Conservation (phyloP, 2,888 invertebrate genomes). For the Chloroclystis v-ata region DNA sequence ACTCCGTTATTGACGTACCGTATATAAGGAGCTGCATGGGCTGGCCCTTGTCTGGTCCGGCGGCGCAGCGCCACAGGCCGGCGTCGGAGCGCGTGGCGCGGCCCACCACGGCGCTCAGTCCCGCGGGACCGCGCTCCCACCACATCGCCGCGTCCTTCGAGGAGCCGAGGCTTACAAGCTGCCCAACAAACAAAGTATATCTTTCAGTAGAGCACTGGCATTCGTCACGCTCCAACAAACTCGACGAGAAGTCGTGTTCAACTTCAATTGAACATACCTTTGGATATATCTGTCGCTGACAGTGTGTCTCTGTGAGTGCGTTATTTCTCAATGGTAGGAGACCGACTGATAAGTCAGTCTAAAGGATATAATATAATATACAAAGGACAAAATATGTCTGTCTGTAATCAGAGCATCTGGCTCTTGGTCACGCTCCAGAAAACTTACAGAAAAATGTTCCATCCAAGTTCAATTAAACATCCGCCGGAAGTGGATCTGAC, state of each 20-base stretch:
- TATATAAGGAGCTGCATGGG: slow-evolving; percentile 59
- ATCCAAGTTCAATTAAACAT: slow-evolving; percentile 3
- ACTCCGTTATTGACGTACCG: no score
- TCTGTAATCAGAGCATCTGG: not conserved
- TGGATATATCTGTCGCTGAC: no score
- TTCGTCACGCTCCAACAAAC: no score
- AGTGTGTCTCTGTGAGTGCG: no score
- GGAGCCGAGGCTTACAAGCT: slow-evolving; percentile 24
- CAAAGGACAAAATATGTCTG: no score
- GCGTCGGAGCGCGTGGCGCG: slow-evolving; percentile 79
- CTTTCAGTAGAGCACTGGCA: not conserved
- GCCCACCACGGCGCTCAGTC: slow-evolving; percentile 49
- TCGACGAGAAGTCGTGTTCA: no score
- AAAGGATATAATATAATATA: no score
- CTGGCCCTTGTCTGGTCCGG: slow-evolving; percentile 78
- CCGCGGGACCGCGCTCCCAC: slow-evolving; percentile 41
- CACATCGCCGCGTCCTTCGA: no score
- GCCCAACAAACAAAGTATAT: slow-evolving; percentile 12
- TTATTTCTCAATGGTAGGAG: no score
- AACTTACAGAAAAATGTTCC: slow-evolving; percentile 7
- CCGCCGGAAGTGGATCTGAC: not conserved
- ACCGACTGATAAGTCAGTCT: no score
- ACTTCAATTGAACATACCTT: no score
- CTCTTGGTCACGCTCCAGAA: not conserved
- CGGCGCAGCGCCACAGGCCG: slow-evolving; percentile 84